Base-by-base conservation (phyloP, 2,113 vertebrate species). In the Propithecus coquereli region DNA sequence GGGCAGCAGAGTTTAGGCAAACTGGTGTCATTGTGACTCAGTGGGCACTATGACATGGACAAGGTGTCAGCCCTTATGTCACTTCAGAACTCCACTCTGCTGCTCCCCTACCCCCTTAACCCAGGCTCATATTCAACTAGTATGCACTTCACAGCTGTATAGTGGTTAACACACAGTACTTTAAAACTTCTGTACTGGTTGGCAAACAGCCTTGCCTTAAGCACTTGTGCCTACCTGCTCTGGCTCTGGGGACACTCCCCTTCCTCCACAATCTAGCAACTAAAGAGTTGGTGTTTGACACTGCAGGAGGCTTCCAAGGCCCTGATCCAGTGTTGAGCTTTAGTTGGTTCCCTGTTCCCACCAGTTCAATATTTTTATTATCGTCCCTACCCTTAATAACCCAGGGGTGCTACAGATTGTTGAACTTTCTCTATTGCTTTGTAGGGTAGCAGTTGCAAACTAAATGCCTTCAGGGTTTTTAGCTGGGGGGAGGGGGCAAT, bases 11-110 rank as follows among this genome's bases (percentile, higher is more conserved):
- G 40, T 93, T 96, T 30, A 97, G n/a, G 80, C 94, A 54, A 5
- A 2, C 94, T 71, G 54, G 66, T 40, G 45, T 37, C 74, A 96
- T 97, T 98, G 77, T 98, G 98, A 98, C 96, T 37, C 4, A 0
- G 32, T 12, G 6, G 83, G 87, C 80, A 88, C 40, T 96, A 32
- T 97, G 97, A 98, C 95, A 95, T 65, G 37, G 80, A 25, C 91
- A 43, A 59, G 27, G n/a, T 8, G 63, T 87, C 87, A 87, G n/a
- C 43, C 47, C 50, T 80, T 94, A 87, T 30, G 84, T 87, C 94
- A 95, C 63, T 52, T 71, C 47, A 87, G 68, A 37, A 25, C 34
- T 30, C 70, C 23, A 32, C 71, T 74, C 70, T 90, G 74, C 70
- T 71, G 43, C 76, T 65, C 18, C 63, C 32, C 17, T 71, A 0